Evolutionary conservation across 2,888 invertebrate species (phyloP).

Genomic region (Taphrorychus bicolor): DNA sequence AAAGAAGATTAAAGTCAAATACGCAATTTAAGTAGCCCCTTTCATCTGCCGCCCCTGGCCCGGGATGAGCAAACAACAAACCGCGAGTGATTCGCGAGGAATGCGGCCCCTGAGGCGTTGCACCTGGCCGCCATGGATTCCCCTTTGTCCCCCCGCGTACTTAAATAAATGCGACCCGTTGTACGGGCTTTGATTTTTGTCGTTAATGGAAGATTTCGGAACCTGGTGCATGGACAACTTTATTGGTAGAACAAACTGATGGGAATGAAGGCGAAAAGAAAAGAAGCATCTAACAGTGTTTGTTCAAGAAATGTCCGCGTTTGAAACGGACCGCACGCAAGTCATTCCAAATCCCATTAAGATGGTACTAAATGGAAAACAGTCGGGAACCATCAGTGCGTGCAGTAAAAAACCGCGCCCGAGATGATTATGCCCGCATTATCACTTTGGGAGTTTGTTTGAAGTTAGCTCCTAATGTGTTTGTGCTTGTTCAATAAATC

Average conservation of each 20-base stretch:
- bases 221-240: slow-evolving; percentile 10
- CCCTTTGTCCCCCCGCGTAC: slow-evolving; percentile 46
- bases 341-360: slow-evolving; percentile 34
- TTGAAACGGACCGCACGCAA: slow-evolving; percentile 36
- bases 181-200: neutral
- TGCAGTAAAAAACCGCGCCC: slow-evolving; percentile 23
- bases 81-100: slow-evolving; percentile 58
- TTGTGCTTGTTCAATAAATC: slow-evolving; percentile 32
- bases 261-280: neutral
- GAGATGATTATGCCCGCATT: slow-evolving; percentile 30
- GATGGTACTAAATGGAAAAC: slow-evolving; percentile 29
- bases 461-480: slow-evolving; percentile 32
- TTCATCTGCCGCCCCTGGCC: slow-evolving; percentile 13
- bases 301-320: slow-evolving; percentile 20
- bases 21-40: slow-evolving; percentile 15
- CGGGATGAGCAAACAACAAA: slow-evolving; percentile 52
- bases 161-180: slow-evolving; percentile 5
- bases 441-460: slow-evolving; percentile 28
- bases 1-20: slow-evolving; percentile 17
- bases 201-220: neutral
- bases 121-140: slow-evolving; percentile 54
- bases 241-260: too few species aligned
- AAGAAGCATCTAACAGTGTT: neutral
- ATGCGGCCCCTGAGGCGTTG: slow-evolving; percentile 58
- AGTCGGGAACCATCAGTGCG: slow-evolving; percentile 16